These are phyloP conservation scores for Labeo catla DNA, from an alignment of 2,113 vertebrate species.

Conservation along the genomic window DNA sequence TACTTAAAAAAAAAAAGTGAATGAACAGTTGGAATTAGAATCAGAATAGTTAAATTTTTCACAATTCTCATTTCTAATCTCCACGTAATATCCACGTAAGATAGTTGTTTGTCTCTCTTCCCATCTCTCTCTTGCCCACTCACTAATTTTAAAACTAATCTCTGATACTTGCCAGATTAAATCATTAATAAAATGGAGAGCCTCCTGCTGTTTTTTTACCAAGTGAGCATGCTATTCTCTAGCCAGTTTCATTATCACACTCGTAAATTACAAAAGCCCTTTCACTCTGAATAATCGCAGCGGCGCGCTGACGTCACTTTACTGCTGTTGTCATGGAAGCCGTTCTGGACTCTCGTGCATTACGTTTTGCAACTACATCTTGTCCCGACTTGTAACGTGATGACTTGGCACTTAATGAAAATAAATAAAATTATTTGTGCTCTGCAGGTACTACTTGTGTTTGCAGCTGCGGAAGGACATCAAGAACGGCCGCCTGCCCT, in stretches of 20 bases:
- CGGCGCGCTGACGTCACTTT: not conserved
- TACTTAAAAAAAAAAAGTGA: too few relatives aligned
- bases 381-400: not conserved
- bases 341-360: not conserved
- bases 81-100: not conserved
- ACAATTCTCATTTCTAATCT: not conserved
- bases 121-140: not conserved
- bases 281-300: slow-evolving; percentile 15
- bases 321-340: not conserved
- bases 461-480: slow-evolving; percentile 97
- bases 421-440: not conserved
- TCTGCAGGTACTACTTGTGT: slow-evolving; percentile 86
- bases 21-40: not conserved
- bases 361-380: not conserved
- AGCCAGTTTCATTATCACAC: slow-evolving; percentile 20
- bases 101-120: not conserved
- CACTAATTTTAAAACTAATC: slow-evolving; percentile 30
- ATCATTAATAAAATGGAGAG: slow-evolving; percentile 39
- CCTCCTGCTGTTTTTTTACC: slow-evolving; percentile 16
- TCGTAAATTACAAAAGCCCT: slow-evolving; percentile 14
- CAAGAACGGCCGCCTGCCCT: slow-evolving; percentile 85
- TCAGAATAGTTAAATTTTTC: not conserved
- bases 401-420: not conserved
- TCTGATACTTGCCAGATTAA: slow-evolving; percentile 3
- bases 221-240: not conserved